A percentile compares a stretch with the other conserved stretches of the same genome.
Evolutionary conservation across 2,888 invertebrate genomes (phyloP).

Genomic region (Caenorhabditis uteleia): DNA sequence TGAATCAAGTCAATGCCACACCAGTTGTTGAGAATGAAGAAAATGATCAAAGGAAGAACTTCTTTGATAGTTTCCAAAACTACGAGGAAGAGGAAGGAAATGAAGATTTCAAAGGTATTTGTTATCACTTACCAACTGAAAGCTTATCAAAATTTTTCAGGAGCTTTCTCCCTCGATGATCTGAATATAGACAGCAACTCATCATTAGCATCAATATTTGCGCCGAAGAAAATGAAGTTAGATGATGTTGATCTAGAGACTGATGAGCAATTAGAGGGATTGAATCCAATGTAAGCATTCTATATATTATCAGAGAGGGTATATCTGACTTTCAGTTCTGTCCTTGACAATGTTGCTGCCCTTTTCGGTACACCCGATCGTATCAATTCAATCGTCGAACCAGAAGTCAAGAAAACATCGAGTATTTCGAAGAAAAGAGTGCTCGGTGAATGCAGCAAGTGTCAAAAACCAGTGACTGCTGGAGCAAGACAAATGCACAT

Average conservation of each 20-base stretch:
- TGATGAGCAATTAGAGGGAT: conserved; percentile 36
- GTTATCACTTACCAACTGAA: too few relatives aligned
- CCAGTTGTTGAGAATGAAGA: conserved; percentile 27
- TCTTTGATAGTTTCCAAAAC: too few relatives aligned
- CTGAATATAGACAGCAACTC: conserved; percentile 28
- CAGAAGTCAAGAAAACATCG: conserved; percentile 28
- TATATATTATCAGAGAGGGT: not conserved
- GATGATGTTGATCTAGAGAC: conserved; percentile 17
- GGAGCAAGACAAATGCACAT: conserved; percentile 69
- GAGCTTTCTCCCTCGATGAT: conserved; percentile 29
- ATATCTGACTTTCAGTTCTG: conserved; percentile 24
- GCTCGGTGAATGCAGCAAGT: conserved; percentile 65
- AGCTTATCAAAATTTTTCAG: too few relatives aligned
- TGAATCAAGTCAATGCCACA: not conserved
- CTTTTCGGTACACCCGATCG: conserved; percentile 47
- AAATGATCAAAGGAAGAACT: conserved; percentile 23
- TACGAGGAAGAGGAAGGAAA: too few relatives aligned
- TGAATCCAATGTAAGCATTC: conserved; percentile 45
- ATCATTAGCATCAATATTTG: conserved; percentile 29
- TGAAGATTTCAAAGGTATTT: too few relatives aligned
- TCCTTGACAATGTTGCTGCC: conserved; percentile 57
- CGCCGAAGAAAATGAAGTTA: conserved; percentile 34
- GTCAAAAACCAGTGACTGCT: conserved; percentile 68
- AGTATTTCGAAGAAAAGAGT: conserved; percentile 64
- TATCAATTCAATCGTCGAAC: conserved; percentile 19